These are phyloP conservation scores for Melikaiella ostensackeni DNA, from an alignment of 2,888 invertebrate species.

Conservation along the genomic window DNA sequence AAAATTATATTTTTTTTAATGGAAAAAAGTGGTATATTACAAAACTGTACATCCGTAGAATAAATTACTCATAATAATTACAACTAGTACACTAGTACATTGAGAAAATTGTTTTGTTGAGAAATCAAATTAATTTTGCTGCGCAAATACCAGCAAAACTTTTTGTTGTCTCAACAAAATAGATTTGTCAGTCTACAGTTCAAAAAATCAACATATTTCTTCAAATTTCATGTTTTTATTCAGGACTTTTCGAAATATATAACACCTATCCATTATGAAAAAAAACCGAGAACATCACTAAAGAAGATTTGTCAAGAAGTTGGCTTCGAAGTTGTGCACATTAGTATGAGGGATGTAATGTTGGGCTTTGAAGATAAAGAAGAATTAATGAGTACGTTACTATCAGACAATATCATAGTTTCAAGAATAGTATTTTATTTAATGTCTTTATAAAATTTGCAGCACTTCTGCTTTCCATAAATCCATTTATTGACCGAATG, in stretches of 20 bases:
- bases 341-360: conserved; percentile 80
- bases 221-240: background rate
- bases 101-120: too few relatives aligned
- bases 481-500: conserved; percentile 83
- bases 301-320: conserved; percentile 79
- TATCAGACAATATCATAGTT: background rate
- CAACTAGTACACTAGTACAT: too few relatives aligned
- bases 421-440: background rate
- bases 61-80: too few relatives aligned
- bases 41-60: background rate
- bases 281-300: conserved; percentile 80
- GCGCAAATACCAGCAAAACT: too few relatives aligned
- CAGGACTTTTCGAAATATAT: background rate
- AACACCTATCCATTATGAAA: background rate
- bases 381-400: background rate
- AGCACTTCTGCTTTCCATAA: conserved; percentile 83
- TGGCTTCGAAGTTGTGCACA: conserved; percentile 81
- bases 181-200: too few relatives aligned
- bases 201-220: background rate
- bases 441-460: conserved; percentile 63
- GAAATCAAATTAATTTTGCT: too few relatives aligned
- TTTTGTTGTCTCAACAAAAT: too few relatives aligned
- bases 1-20: background rate
- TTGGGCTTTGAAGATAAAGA: conserved; percentile 71
- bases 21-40: too few relatives aligned